Evolutionary conservation across 2,888 invertebrate genomes (phyloP), one percentile per base, ranked within the genome.

Genomic region (Rhimphoctona megacephalus): DNA sequence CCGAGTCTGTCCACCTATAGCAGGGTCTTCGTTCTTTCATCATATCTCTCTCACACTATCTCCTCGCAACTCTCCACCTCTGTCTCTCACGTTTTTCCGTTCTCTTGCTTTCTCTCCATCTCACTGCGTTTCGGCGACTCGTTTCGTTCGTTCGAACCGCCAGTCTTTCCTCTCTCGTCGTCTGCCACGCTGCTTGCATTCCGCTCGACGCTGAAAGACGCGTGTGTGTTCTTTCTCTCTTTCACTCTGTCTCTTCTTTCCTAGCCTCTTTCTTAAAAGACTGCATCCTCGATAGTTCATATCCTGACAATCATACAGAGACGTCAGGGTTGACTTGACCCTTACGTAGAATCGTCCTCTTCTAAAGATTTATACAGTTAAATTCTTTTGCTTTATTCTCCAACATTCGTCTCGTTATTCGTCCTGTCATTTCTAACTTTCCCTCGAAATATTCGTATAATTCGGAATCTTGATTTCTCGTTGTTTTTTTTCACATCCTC

Each of bases 151-250:
- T 87, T 81, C 84, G 81, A 87, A 83, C 87, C 85, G 88, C 88
- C 88, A 89, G 90, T 90, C 89, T 91, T 87, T 90, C 89, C 90
- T 89, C 89, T 90, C 85, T 89, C 87, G 89, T 89, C 87, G 89
- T 89, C 87, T 83, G 85, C 89, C 88, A 90, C 90, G 90, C 90
- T 90, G 66, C 81, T 69, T 87, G 89, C 89, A 89, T 91, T 89
- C 89, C 90, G 90, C 88, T 86, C 87, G 86, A 81, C 86, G 83
- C 82, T 69, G 69, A 81, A 82, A 79, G 74, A 76, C 80, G 85
- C 81, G 86, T 87, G 85, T 83, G 85, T 83, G 86, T 76, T 81
- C 83, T 54, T 80, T 70, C 43, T 77, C 52, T 73, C 70, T 66
- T 22, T 66, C 52, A 70, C 57, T 36, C 70, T 22, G 52, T 36